Evolutionary conservation across 2,888 invertebrate genomes (phyloP).

Genomic region (Linnaemya tessellans): DNA sequence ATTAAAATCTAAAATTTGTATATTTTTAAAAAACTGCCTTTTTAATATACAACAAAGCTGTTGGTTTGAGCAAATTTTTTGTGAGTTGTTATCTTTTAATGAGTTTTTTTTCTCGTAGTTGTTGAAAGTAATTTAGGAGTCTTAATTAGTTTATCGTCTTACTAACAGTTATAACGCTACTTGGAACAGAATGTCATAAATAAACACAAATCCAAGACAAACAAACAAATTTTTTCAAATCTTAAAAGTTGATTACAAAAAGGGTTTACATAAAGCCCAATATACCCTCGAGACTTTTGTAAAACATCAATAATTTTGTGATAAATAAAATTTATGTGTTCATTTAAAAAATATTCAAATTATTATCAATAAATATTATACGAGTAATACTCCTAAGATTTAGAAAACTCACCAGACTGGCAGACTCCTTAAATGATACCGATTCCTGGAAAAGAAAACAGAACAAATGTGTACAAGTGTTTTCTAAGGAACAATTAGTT

Average conservation of each 20-base stretch:
- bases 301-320: neutral
- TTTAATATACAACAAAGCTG: no score
- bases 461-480: conserved; percentile 74
- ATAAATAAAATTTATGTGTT: conserved; percentile 32
- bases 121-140: neutral
- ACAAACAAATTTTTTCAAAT: conserved; percentile 19
- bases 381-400: no score
- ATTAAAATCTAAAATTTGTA: no score
- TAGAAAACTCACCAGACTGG: conserved; percentile 51
- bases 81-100: conserved; percentile 8
- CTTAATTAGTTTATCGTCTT: conserved; percentile 32
- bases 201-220: conserved; percentile 8
- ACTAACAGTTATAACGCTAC: conserved; percentile 37
- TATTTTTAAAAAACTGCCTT: no score
- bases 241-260: neutral
- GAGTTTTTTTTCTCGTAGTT: neutral
- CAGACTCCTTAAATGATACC: conserved; percentile 49
- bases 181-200: neutral
- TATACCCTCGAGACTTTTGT: neutral
- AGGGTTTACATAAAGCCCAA: neutral
- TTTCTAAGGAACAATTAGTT: conserved; percentile 61
- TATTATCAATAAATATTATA: conserved; percentile 25
- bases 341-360: neutral
- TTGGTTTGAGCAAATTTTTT: neutral
- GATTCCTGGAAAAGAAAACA: conserved; percentile 39